phyloP scores from a whole-genome alignment of 2,113 vertebrate genomes.

The Acanthochromis polyacanthus region DNA sequence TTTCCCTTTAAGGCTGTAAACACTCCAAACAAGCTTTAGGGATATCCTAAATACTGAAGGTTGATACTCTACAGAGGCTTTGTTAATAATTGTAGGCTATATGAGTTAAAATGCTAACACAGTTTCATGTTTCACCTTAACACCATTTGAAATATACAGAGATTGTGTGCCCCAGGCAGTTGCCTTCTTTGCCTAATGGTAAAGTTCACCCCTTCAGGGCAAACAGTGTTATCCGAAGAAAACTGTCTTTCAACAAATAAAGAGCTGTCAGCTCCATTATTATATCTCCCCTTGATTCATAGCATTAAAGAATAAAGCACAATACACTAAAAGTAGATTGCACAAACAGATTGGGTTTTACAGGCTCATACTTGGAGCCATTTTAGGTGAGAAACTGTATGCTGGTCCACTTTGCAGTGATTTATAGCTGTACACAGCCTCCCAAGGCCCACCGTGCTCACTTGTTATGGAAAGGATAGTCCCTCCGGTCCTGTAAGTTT shows the following conservation, averaged over 20 bases:
- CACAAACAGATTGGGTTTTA: neutral
- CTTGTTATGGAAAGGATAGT: slow-evolving; percentile 33
- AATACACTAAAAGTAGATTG: neutral
- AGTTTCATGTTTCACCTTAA: too few relatives aligned
- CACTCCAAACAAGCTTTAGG: neutral
- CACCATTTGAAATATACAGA: too few relatives aligned
- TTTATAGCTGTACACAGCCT: slow-evolving; percentile 33
- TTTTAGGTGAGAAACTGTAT: slow-evolving; percentile 11
- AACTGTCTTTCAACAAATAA: neutral
- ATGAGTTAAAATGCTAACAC: too few relatives aligned
- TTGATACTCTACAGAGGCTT: neutral
- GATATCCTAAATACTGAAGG: neutral
- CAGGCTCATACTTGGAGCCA: neutral
- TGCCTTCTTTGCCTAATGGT: neutral
- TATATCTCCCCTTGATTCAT: neutral
- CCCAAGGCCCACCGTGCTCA: slow-evolving; percentile 26
- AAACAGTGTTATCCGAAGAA: neutral
- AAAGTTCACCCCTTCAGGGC: neutral
- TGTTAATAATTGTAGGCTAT: neutral
- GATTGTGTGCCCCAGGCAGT: too few relatives aligned
- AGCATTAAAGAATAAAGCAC: slow-evolving; percentile 3
- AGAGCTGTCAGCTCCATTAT: slow-evolving; percentile 7
- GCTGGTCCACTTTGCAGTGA: slow-evolving; percentile 36
- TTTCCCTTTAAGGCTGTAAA: neutral
- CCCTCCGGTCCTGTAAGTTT: slow-evolving; percentile 17